Percentiles rank a stretch among this genome's conserved stretches.
Evolutionary conservation across 53 echinoderm and acorn worm species (phyloP).

Genomic region (Astropecten irregularis): DNA sequence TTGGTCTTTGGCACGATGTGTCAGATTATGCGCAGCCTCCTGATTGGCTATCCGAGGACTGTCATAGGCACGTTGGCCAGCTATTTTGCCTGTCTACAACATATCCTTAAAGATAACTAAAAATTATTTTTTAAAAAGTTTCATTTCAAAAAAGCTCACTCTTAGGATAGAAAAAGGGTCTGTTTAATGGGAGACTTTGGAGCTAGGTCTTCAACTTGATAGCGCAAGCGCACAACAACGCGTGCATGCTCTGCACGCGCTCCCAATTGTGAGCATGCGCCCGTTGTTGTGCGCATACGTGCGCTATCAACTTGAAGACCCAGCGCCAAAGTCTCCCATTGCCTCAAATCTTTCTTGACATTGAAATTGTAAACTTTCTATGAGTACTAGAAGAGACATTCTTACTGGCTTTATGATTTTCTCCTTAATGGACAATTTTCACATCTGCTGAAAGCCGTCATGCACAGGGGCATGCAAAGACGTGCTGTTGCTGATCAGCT

Average conservation of each 20-base stretch:
- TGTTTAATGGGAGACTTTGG: no score
- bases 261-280: no score
- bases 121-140: not conserved
- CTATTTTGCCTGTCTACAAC: conserved; percentile 52
- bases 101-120: conserved; percentile 50
- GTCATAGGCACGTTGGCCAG: conserved; percentile 38
- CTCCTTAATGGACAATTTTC: not conserved
- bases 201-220: no score
- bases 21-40: conserved; percentile 34
- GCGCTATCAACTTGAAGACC: no score
- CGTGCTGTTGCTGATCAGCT: not conserved
- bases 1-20: conserved; percentile 51
- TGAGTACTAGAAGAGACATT: no score
- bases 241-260: no score
- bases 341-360: no score
- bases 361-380: no score
- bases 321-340: no score
- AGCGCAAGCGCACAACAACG: no score
- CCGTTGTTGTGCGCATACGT: no score
- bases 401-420: no score
- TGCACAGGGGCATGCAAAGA: conserved; percentile 46
- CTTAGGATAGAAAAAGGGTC: not conserved
- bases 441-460: conserved; percentile 49
- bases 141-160: not conserved
- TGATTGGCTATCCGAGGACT: conserved; percentile 41